Conservation (phyloP, 2,888 invertebrate species). For the Sesamia inferens region DNA sequence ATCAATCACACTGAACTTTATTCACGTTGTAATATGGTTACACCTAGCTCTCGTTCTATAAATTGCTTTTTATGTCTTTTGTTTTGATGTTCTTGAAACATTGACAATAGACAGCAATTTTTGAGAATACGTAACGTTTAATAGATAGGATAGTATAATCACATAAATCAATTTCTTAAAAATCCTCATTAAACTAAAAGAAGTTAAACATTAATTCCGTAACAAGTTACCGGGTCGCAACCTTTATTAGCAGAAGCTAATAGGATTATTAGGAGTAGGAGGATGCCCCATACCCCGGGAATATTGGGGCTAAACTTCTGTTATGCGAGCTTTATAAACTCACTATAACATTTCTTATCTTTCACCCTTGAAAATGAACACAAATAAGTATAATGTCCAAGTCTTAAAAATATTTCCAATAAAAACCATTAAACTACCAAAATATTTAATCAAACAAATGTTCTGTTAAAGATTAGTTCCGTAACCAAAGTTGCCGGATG, state of each 20-base stretch:
- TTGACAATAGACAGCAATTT: too few relatives aligned
- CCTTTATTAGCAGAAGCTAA: slow-evolving; percentile 53
- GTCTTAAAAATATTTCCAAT: neutral
- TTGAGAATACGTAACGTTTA: too few relatives aligned
- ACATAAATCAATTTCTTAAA: neutral
- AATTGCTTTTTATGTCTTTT: too few relatives aligned
- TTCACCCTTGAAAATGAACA: neutral
- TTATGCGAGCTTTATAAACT: neutral
- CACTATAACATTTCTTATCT: neutral
- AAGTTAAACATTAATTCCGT: slow-evolving; percentile 26
- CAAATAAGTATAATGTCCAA: neutral
- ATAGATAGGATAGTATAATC: neutral
- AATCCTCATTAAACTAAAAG: neutral
- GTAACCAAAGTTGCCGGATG: slow-evolving; percentile 35
- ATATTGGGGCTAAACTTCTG: neutral
- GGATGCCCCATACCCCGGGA: neutral
- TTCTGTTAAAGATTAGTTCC: slow-evolving; percentile 27
- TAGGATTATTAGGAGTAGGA: neutral
- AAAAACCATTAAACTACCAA: slow-evolving; percentile 3
- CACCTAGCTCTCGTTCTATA: too few relatives aligned
- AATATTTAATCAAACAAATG: slow-evolving; percentile 37
- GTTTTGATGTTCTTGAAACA: too few relatives aligned
- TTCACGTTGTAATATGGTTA: neutral
- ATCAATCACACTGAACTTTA: neutral
- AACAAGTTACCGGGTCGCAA: slow-evolving; percentile 36